These are phyloP conservation scores for Agrotis clavis DNA, from an alignment of 2,888 invertebrate species.

Conservation along the genomic window DNA sequence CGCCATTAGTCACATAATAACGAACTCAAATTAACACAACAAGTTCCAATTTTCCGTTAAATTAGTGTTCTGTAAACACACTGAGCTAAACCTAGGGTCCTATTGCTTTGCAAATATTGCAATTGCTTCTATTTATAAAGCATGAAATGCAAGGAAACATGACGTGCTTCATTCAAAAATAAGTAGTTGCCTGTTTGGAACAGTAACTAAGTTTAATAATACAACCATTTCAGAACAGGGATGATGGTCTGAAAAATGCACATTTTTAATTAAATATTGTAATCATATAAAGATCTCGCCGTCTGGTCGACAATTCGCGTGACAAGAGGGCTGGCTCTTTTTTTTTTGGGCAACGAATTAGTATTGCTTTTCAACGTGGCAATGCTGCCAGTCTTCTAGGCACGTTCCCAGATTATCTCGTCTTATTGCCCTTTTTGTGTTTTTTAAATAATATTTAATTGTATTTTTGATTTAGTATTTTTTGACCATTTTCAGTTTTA, in stretches of 20 bases:
- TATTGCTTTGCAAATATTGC: constrained; percentile 34
- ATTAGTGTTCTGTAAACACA: constrained; percentile 19
- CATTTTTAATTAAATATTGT: not conserved
- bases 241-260: not conserved
- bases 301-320: no score
- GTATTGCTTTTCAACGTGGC: no score
- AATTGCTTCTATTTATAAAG: constrained; percentile 26
- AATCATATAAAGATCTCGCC: no score
- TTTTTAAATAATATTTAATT: no score
- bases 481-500: no score
- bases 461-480: no score
- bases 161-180: constrained; percentile 29
- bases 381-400: no score
- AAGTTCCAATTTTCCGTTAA: constrained; percentile 38
- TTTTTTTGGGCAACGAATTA: no score
- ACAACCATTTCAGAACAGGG: not conserved
- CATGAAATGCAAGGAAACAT: constrained; percentile 1
- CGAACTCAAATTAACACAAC: not conserved
- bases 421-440: no score
- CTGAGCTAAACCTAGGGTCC: constrained; percentile 24
- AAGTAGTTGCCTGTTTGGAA: not conserved
- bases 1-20: no score
- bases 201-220: not conserved
- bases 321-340: no score
- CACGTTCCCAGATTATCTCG: no score